These are phyloP conservation scores for Hypselothyrea guttata DNA, from an alignment of 2,888 invertebrate species.

Conservation along the genomic window DNA sequence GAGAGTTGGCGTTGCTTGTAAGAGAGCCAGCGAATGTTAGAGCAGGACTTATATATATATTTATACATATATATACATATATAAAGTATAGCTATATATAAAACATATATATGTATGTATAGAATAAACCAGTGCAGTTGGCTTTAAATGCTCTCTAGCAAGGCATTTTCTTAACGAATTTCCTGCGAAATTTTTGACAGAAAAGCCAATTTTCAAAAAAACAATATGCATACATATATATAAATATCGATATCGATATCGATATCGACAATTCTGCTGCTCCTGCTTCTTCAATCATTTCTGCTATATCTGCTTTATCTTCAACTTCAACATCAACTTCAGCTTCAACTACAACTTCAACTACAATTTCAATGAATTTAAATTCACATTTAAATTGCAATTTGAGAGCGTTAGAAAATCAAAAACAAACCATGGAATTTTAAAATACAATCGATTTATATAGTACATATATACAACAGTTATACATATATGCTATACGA, in stretches of 20 bases:
- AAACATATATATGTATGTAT: constrained; percentile 9
- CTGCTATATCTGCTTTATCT: constrained; percentile 8
- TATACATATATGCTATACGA: constrained; percentile 13
- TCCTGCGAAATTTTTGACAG: constrained; percentile 47
- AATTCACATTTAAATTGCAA: constrained; percentile 62
- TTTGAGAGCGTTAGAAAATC: constrained; percentile 49
- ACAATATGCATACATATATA: background rate
- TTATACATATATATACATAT: constrained; percentile 20
- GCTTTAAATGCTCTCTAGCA: constrained; percentile 66
- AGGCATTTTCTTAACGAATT: constrained; percentile 55
- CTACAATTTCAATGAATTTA: constrained; percentile 59
- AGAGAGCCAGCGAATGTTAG: constrained; percentile 1
- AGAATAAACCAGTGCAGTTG: constrained; percentile 70
- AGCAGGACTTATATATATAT: constrained; percentile 18
- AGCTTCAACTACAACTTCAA: constrained; percentile 15
- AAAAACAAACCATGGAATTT: constrained; percentile 1
- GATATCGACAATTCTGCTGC: background rate
- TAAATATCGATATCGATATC: constrained; percentile 1
- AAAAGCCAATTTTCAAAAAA: background rate
- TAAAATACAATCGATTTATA: constrained; percentile 29
- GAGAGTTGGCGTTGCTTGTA: background rate
- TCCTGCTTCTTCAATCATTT: background rate
- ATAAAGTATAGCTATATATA: constrained; percentile 8
- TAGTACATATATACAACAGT: constrained; percentile 16
- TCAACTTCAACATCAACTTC: constrained; percentile 6